Base-by-base conservation (phyloP, 2,888 invertebrate species). In the Lottia gigantea region DNA sequence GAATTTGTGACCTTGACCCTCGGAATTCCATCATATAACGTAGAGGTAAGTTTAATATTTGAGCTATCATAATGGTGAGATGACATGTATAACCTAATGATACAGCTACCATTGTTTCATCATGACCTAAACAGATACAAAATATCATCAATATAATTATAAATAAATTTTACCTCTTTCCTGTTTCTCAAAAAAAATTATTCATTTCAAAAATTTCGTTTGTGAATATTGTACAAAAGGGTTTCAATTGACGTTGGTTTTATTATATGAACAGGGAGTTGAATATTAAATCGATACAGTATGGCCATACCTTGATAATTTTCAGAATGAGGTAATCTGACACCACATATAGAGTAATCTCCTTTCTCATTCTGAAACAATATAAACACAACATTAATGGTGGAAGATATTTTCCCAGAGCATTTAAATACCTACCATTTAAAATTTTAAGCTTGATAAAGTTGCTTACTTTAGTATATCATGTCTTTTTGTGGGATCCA, bases 41-140 rank as follows among this genome's bases (percentile, higher is more conserved):
- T 25, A 96, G 90, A 46, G 97, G 96, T 80, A 95, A 92, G 87
- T 95, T 93, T 67, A 98, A 90, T 81, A 97, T 92, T 65, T 92
- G 92, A 0, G 95, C 93, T 65, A 95, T 92, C 90, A 96, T 92
- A 73, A 93, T 91, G 0, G 95, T 91, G 19, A 95, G 91, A 85
- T 97, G 97, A 19, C 95, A 93, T 14, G 94, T 94, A 86, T 93
- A 94, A 11, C 97, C 96, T 2, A 96, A 91, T 0, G 95, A 95
- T n/a, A 95, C 95, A 0, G 95, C 92, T 68, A 95, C 90, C 89
- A 92, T 93, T 25, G 91, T 91, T 74, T 94, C 93, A 64, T 91
- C 91, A 73, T 91, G 90, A 82, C 92, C 92, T 89, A 78, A 45
- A 31, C 7, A 49, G 23, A 61, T 19, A 70, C 12, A 45, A 12